Base-by-base conservation (phyloP, 2,797 vertebrate species). In the Schizopygopsis malacanthus region DNA sequence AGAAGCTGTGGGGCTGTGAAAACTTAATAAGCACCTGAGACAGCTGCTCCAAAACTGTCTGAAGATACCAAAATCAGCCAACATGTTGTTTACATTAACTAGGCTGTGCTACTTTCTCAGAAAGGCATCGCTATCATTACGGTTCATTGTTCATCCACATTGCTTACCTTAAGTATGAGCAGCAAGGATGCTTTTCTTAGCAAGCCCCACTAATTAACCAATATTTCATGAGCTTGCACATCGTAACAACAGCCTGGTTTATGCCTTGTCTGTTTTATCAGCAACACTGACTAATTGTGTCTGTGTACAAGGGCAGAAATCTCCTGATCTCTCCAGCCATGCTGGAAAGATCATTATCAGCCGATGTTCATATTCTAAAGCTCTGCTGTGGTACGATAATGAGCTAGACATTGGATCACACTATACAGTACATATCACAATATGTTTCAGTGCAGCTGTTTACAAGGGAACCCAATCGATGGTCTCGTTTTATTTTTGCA, bases 401-500 rank as follows among this genome's bases (percentile, higher is more conserved):
- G 65, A 80, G 72, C 39, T 43, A 79, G 81, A 82, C 79, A 72
- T 10, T 41, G 45, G 50, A n/a, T 56, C 15, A n/a, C 63, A 18
- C 70, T 16, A 25, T 28, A 59, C 50, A 41, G 61, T 61, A 47
- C 71, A 33, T 45, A 82, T 82, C 8, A 4, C 25, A 13, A 67
- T n/a, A 61, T 2, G 1, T 54, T 77, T 70, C 50, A 7, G 6
- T 71, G 52, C 11, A 33, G 52, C 54, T 61, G 76, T 79, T 79
- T 72, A 79, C 65, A 75, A 82, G 47, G 39, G 4, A 82, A 77
- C 28, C 50, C 79, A 82, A 86, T 77, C 71, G 28, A 77, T 86
- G 52, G 33, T 59, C 41, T 75, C 10, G 37, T 81, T 86, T 81
- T 86, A 70, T 71, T 78, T 70, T 61, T 65, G 73, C 75, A 81